Evolutionary conservation across 1,140 invertebrate species (phyloP).

Genomic region (Drosophila ironensis): DNA sequence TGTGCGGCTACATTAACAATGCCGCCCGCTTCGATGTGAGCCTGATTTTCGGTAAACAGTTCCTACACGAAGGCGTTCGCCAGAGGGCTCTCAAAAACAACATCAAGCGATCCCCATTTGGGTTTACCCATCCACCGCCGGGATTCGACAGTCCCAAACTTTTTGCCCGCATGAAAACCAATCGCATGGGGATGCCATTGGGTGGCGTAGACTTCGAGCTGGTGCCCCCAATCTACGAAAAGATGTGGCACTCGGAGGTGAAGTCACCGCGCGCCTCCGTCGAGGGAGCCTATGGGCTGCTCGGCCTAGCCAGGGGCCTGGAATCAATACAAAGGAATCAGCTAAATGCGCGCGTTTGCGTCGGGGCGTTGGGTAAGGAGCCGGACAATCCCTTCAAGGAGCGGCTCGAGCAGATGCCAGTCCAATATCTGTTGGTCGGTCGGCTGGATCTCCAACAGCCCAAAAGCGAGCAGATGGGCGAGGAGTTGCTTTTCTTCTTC

Average conservation of each 20-base stretch:
- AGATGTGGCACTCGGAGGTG: background rate
- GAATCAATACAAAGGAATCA: conserved; percentile 4
- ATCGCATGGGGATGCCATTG: conserved; percentile 31
- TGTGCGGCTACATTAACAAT: background rate
- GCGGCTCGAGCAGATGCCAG: conserved; percentile 30
- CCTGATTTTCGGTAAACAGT: conserved; percentile 48
- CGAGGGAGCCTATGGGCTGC: conserved; percentile 37
- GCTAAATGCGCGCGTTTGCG: no score
- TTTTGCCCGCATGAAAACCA: conserved; percentile 40
- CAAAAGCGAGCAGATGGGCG: conserved; percentile 51
- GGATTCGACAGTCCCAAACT: conserved; percentile 24
- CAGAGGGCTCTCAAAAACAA: conserved; percentile 11
- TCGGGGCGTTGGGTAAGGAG: no score
- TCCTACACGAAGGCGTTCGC: conserved; percentile 30
- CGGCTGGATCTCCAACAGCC: conserved; percentile 27
- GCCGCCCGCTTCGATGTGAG: background rate
- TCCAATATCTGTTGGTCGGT: background rate
- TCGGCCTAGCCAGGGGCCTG: conserved; percentile 35
- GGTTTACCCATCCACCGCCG: background rate
- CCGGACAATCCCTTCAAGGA: no score
- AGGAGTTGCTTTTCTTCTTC: conserved; percentile 54
- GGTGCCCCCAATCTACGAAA: background rate
- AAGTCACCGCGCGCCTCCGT: background rate
- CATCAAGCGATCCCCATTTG: background rate
- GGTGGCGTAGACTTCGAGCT: conserved; percentile 44